Percentiles rank a stretch among this genome's conserved stretches.
phyloP scores from a whole-genome alignment of 2,888 invertebrate species.

The Beris chalybata region DNA sequence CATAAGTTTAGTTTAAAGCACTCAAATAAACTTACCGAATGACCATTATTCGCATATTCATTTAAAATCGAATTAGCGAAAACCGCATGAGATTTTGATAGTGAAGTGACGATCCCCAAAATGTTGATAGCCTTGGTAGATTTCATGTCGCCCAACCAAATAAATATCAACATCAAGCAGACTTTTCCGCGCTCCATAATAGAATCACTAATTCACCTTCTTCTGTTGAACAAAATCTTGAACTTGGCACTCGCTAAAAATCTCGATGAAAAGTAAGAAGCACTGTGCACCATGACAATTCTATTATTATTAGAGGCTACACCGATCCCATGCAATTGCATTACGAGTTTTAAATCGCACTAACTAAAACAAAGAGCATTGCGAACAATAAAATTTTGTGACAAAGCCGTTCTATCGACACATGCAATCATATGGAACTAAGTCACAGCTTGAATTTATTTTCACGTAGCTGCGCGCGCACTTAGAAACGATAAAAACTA shows the following conservation, averaged over 20 bases:
- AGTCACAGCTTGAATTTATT: not conserved
- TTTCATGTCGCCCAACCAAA: not conserved
- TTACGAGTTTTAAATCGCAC: no score
- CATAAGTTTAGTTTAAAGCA: not conserved
- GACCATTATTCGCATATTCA: slow-evolving; percentile 34
- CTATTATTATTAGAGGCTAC: no score
- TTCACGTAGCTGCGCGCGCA: no score
- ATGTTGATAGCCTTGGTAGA: slow-evolving; percentile 22
- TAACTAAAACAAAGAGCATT: not conserved
- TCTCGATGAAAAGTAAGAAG: no score
- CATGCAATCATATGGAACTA: not conserved
- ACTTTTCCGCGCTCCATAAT: not conserved
- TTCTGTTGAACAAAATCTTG: not conserved
- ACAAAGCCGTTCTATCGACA: not conserved
- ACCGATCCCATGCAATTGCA: no score
- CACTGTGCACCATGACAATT: no score
- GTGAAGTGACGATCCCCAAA: slow-evolving; percentile 35
- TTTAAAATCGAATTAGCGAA: slow-evolving; percentile 33
- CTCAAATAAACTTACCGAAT: slow-evolving; percentile 31
- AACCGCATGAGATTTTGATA: slow-evolving; percentile 33
- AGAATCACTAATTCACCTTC: no score
- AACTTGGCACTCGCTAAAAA: slow-evolving; percentile 9
- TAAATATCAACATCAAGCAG: not conserved
- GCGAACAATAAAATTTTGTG: not conserved
- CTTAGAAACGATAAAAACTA: no score